Evolutionary conservation across 2,888 invertebrate genomes (phyloP).

Genomic region (Caenorhabditis sulstoni): DNA sequence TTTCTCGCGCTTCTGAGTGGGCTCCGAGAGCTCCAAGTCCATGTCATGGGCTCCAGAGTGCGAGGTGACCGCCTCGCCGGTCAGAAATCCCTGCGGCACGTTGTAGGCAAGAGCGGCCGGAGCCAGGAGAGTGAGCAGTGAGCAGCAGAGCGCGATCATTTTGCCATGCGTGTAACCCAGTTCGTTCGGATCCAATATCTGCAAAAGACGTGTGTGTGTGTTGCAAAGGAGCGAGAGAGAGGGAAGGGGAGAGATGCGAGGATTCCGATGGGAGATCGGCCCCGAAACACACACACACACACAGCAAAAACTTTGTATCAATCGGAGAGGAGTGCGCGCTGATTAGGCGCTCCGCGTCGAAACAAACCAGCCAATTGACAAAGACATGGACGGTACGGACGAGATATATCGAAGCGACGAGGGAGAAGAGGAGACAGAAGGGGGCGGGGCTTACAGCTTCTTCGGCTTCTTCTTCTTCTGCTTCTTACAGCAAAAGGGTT

Average conservation of each 20-base stretch:
- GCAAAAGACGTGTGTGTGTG: not conserved
- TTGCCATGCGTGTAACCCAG: conserved; percentile 59
- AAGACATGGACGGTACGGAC: conserved; percentile 31
- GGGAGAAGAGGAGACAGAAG: not conserved
- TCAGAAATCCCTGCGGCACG: conserved; percentile 49
- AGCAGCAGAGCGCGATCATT: conserved; percentile 34
- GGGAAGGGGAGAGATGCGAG: not conserved
- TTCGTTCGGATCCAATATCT: conserved; percentile 7
- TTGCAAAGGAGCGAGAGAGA: too few relatives aligned
- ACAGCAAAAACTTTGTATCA: conserved; percentile 60
- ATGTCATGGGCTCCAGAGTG: conserved; percentile 73
- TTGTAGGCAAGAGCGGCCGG: conserved; percentile 38
- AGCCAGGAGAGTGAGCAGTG: conserved; percentile 34
- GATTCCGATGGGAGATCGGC: conserved; percentile 16
- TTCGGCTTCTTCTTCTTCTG: too few relatives aligned
- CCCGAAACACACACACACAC: conserved; percentile 11
- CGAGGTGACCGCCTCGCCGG: conserved; percentile 64
- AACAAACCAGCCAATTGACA: conserved; percentile 48
- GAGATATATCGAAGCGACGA: conserved; percentile 20
- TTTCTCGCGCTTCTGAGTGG: conserved; percentile 63
- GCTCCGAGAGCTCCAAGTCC: conserved; percentile 17
- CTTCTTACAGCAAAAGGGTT: too few relatives aligned
- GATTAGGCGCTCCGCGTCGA: conserved; percentile 51
- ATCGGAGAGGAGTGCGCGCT: conserved; percentile 38
- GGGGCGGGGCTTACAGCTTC: not conserved